Percentiles rank a stretch among this genome's conserved stretches.
Evolutionary conservation across 2,888 invertebrate species (phyloP).

Genomic region (Arge pagana): DNA sequence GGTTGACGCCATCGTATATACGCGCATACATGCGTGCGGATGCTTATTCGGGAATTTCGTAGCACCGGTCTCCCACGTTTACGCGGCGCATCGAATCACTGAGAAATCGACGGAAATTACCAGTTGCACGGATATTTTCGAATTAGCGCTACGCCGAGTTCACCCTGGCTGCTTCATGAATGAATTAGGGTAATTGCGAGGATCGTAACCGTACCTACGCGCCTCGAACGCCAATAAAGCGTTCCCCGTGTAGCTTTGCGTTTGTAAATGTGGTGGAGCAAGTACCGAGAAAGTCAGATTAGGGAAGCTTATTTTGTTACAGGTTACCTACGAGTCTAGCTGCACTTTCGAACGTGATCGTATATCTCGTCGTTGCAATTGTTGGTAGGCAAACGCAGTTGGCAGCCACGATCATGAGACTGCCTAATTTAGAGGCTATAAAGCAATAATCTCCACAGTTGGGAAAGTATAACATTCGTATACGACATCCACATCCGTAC

Average conservation of each 20-base stretch:
- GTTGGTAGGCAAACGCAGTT: constrained; percentile 11
- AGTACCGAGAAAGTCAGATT: neutral
- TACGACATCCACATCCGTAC: neutral
- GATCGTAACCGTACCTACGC: constrained; percentile 27
- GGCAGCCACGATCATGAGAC: constrained; percentile 32
- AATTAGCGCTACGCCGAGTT: too few relatives aligned
- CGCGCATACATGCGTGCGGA: too few relatives aligned
- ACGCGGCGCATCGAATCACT: too few relatives aligned
- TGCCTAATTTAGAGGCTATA: constrained; percentile 34
- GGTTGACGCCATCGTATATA: too few relatives aligned
- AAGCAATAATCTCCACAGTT: constrained; percentile 18
- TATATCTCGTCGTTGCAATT: constrained; percentile 8
- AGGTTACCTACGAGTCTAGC: neutral
- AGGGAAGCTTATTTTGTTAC: too few relatives aligned
- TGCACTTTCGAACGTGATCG: neutral
- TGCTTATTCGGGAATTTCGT: too few relatives aligned
- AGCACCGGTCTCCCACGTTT: too few relatives aligned
- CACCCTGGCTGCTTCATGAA: constrained; percentile 33
- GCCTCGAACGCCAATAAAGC: constrained; percentile 17
- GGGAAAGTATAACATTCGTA: constrained; percentile 4
- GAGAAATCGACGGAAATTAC: neutral
- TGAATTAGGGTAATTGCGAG: constrained; percentile 35
- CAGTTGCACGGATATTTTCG: too few relatives aligned
- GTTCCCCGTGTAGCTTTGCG: neutral
- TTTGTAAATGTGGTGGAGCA: neutral